These are phyloP conservation scores for Alosa alosa DNA, from an alignment of 2,113 vertebrate genomes.

Conservation along the genomic window DNA sequence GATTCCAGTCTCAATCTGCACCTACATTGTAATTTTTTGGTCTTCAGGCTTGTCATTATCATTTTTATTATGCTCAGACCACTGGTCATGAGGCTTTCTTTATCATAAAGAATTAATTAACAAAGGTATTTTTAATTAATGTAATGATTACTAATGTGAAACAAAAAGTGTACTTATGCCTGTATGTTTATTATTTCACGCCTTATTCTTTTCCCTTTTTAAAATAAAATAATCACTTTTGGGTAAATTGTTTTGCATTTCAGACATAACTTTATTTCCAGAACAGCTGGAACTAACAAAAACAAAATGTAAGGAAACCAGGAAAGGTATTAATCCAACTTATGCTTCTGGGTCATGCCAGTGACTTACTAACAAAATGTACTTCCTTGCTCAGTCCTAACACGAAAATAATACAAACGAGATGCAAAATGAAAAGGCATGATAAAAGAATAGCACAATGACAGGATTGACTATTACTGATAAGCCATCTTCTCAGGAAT, in stretches of 20 bases:
- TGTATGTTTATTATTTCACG: slow-evolving; percentile 62
- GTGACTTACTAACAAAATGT: not conserved
- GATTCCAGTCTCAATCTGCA: not conserved
- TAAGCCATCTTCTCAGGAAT: slow-evolving; percentile 61
- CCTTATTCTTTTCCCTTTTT: slow-evolving; percentile 53
- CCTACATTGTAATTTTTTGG: not conserved
- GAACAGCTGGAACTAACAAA: slow-evolving; percentile 1
- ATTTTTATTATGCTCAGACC: slow-evolving; percentile 13
- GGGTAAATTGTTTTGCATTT: slow-evolving; percentile 65
- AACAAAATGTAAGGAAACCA: not conserved
- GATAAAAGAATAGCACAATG: not conserved
- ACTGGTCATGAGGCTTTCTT: slow-evolving; percentile 16
- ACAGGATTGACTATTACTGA: slow-evolving; percentile 56
- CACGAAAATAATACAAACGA: not conserved
- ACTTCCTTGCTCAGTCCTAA: not conserved
- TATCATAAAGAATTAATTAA: not conserved
- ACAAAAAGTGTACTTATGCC: slow-evolving; percentile 61
- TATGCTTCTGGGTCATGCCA: not conserved
- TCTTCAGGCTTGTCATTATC: not conserved
- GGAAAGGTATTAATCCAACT: not conserved
- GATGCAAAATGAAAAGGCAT: not conserved
- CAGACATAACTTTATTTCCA: slow-evolving; percentile 67
- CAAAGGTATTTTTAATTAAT: slow-evolving; percentile 45
- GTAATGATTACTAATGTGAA: slow-evolving; percentile 64
- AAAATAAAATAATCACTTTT: slow-evolving; percentile 74